Conservation (phyloP, 2,113 vertebrate species). For the Rhinolophus sinicus region DNA sequence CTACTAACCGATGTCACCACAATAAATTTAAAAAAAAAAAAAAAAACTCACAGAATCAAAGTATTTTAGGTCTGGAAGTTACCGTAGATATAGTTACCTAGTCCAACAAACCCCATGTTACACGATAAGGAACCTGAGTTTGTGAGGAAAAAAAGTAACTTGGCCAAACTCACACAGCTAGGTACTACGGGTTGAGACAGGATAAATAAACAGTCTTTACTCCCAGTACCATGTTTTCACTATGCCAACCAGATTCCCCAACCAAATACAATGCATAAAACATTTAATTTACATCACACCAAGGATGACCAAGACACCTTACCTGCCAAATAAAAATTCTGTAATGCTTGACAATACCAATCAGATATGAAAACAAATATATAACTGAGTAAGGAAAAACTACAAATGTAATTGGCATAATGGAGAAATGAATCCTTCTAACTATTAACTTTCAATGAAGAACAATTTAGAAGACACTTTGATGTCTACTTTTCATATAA, state of each 20-base stretch:
- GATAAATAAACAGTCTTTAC: not conserved
- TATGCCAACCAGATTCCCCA: conserved; percentile 37
- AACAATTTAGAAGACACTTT: conserved; percentile 38
- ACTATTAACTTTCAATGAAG: conserved; percentile 49
- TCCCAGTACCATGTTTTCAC: conserved; percentile 33
- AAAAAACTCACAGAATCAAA: not conserved
- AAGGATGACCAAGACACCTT: conserved; percentile 20
- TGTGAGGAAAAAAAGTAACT: conserved; percentile 19
- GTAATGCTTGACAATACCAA: conserved; percentile 16
- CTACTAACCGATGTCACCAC: no score
- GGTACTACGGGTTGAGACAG: not conserved
- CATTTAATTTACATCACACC: conserved; percentile 41
- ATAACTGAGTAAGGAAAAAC: not conserved
- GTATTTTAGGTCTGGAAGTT: not conserved
- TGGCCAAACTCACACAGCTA: conserved; percentile 26
- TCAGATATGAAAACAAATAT: conserved; percentile 42
- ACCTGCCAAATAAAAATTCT: conserved; percentile 39
- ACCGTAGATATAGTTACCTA: not conserved
- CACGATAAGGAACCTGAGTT: conserved; percentile 24
- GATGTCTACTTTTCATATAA: conserved; percentile 39
- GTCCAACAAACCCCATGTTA: conserved; percentile 2
- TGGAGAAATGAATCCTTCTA: conserved; percentile 40
- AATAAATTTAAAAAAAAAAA: no score
- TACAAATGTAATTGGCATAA: not conserved
- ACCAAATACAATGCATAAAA: conserved; percentile 22